Evolutionary conservation across 1,140 invertebrate species (phyloP).

Genomic region (Dicyema japonicum): DNA sequence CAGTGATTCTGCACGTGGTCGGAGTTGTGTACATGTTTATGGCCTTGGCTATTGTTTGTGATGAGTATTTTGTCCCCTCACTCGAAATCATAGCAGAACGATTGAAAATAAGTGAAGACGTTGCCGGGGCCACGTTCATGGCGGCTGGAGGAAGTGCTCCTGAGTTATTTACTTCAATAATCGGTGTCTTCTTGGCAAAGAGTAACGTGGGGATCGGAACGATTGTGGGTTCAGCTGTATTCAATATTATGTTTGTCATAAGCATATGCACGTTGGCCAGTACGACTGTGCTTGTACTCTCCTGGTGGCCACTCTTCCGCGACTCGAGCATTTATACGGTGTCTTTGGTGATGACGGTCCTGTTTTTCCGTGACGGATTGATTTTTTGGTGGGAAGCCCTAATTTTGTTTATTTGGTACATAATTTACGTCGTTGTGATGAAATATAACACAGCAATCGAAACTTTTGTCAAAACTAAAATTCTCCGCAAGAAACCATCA

Average conservation of each 20-base stretch:
- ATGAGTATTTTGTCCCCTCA: slow-evolving; percentile 20
- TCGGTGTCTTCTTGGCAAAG: slow-evolving; percentile 37
- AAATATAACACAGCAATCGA: no score
- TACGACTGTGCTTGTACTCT: no score
- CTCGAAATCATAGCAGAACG: slow-evolving; percentile 10
- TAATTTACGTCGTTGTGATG: no score
- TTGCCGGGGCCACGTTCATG: slow-evolving; percentile 62
- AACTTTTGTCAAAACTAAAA: no score
- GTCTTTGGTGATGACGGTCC: slow-evolving; percentile 53
- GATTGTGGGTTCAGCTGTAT: slow-evolving; percentile 15
- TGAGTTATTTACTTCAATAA: slow-evolving; percentile 53
- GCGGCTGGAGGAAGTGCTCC: slow-evolving; percentile 54
- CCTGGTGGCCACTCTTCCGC: slow-evolving; percentile 44
- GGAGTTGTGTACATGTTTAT: slow-evolving; percentile 23
- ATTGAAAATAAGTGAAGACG: slow-evolving; percentile 22
- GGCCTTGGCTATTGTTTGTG: slow-evolving; percentile 23
- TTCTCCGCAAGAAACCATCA: no score
- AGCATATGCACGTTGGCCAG: slow-evolving; percentile 13
- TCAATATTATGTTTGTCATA: slow-evolving; percentile 16
- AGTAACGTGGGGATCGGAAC: slow-evolving; percentile 15
- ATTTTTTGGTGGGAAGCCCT: slow-evolving; percentile 18
- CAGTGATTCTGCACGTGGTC: slow-evolving; percentile 16
- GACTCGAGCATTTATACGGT: slow-evolving; percentile 75
- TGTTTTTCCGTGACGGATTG: slow-evolving; percentile 14
- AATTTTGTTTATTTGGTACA: no score